phyloP scores from a whole-genome alignment of 2,113 vertebrate species.

The Lanius ludovicianus region DNA sequence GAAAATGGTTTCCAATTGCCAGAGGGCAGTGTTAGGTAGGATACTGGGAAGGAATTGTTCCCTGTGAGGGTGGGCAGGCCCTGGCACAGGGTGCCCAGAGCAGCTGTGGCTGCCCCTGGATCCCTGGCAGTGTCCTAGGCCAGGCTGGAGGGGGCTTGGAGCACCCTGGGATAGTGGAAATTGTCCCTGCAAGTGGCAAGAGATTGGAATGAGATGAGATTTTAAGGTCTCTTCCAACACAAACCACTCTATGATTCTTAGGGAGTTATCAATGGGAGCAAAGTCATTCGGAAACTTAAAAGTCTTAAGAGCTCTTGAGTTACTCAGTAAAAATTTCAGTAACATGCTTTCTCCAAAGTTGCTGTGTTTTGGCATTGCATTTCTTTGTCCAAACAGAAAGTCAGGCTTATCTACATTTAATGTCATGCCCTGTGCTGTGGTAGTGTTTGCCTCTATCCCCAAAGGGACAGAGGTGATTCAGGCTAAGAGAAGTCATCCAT shows the following conservation, averaged over 20 bases:
- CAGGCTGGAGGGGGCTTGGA: rapidly evolving
- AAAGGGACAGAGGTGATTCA: background rate
- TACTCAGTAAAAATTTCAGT: background rate
- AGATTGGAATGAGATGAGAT: background rate
- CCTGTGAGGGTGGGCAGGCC: rapidly evolving
- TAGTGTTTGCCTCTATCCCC: rapidly evolving
- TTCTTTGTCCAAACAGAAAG: background rate
- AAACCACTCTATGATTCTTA: background rate
- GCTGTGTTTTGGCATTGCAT: background rate
- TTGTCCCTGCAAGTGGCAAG: background rate
- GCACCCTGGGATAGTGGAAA: rapidly evolving
- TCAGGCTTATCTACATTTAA: background rate
- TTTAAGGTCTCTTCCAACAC: background rate
- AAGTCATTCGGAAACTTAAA: background rate
- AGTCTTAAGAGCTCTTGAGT: background rate
- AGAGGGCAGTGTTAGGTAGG: background rate
- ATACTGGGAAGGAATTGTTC: rapidly evolving
- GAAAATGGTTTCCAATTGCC: background rate
- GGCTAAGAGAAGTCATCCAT: background rate
- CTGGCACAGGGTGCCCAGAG: background rate
- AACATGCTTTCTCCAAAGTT: background rate
- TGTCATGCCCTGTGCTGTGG: background rate
- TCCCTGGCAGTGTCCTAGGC: background rate
- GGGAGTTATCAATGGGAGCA: rapidly evolving
- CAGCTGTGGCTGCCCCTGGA: background rate